Evolutionary conservation across 2,113 vertebrate species (phyloP).

Genomic region (Lasiurus borealis): DNA sequence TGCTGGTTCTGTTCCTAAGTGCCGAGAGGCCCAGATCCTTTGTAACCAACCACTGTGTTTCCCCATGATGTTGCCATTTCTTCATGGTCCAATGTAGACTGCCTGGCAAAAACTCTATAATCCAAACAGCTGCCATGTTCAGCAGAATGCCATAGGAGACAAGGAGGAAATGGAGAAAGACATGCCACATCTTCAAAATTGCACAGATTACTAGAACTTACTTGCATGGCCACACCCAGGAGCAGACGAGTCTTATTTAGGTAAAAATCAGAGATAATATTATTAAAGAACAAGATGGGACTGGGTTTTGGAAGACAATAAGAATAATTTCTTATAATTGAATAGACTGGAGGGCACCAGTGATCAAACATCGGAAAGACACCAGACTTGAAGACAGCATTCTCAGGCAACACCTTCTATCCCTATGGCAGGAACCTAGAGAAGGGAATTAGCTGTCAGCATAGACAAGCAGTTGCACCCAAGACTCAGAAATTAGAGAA

Average conservation of each 20-base stretch:
- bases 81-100: background rate
- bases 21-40: background rate
- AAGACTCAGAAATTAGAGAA: background rate
- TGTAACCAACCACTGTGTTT: background rate
- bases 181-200: background rate
- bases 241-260: background rate
- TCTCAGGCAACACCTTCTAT: background rate
- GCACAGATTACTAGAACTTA: background rate
- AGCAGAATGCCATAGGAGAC: background rate
- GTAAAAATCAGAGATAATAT: background rate
- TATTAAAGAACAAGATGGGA: background rate
- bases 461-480: background rate
- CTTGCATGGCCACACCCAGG: background rate
- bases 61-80: background rate
- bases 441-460: background rate
- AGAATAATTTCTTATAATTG: background rate
- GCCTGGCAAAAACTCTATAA: background rate
- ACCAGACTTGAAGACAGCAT: background rate
- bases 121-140: background rate
- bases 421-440: fast-evolving
- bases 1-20: background rate
- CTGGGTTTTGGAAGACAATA: background rate
- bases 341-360: background rate
- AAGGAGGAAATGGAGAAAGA: background rate
- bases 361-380: background rate